Evolutionary conservation across 2,888 invertebrate species (phyloP).

Genomic region (Eilema caniola): DNA sequence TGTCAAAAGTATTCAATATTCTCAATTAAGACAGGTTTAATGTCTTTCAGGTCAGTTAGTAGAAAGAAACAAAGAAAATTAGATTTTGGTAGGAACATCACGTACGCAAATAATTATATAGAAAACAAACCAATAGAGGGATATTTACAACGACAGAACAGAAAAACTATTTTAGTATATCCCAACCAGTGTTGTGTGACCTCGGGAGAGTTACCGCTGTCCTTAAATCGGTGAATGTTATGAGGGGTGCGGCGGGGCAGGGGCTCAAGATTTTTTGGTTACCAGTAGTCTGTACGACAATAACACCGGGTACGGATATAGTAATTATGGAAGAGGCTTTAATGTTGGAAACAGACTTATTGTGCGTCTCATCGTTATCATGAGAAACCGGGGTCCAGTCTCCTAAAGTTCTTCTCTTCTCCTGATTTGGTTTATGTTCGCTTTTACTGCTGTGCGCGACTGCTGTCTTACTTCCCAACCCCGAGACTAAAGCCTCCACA

Average conservation of each 20-base stretch:
- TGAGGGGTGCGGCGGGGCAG: conserved; percentile 32
- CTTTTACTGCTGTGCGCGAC: too few species aligned
- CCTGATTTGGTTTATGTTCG: too few species aligned
- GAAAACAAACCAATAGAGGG: conserved; percentile 54
- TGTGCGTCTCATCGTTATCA: too few species aligned
- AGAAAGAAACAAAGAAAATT: neutral
- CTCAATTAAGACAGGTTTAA: too few species aligned
- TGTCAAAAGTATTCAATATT: too few species aligned
- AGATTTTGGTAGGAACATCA: conserved; percentile 14
- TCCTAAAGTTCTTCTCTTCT: too few species aligned
- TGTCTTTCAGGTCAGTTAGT: neutral
- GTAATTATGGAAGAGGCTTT: conserved; percentile 41
- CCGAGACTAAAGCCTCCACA: too few species aligned
- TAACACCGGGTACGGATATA: conserved; percentile 59
- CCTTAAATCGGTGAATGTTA: conserved; percentile 28
- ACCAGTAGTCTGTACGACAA: conserved; percentile 57
- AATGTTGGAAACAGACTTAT: neutral
- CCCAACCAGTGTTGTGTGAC: conserved; percentile 43
- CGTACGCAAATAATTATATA: conserved; percentile 34
- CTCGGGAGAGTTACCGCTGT: conserved; percentile 36
- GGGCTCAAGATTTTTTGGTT: conserved; percentile 50
- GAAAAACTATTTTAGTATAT: conserved; percentile 48
- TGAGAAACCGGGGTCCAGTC: too few species aligned
- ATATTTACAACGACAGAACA: conserved; percentile 46
- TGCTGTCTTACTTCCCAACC: too few species aligned